phyloP scores from a whole-genome alignment of 2,113 vertebrate genomes.

The Cyprinodon brontotheroides region DNA sequence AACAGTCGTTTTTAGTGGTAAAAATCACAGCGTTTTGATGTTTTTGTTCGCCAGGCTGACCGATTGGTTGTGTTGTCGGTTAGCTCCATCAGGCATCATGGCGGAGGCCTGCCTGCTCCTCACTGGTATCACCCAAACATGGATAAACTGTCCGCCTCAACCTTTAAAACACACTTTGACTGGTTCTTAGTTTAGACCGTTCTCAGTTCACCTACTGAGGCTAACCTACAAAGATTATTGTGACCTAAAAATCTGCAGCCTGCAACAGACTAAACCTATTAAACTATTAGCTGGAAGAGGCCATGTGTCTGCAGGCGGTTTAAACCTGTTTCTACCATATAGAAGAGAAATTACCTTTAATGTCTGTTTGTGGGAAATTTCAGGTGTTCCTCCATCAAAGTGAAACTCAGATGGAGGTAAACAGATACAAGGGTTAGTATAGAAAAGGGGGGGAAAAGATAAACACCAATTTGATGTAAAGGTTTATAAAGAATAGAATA shows the following conservation, averaged over 20 bases:
- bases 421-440: no score
- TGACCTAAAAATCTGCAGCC: not conserved
- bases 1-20: not conserved
- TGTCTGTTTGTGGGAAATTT: no score
- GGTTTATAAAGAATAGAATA: no score
- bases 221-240: not conserved
- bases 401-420: no score
- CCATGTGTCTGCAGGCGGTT: not conserved
- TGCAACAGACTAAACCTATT: not conserved
- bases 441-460: no score
- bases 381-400: no score
- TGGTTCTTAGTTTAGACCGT: not conserved
- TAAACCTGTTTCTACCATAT: not conserved
- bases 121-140: no score
- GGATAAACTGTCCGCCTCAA: no score
- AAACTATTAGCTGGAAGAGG: not conserved
- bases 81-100: conserved; percentile 16
- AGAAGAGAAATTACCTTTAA: not conserved
- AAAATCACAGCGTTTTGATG: fast-evolving
- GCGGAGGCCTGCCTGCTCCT: conserved; percentile 41
- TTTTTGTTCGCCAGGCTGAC: not conserved
- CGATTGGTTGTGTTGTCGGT: conserved; percentile 45
- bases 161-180: no score
- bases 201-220: not conserved
- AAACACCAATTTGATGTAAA: no score